These are phyloP conservation scores for Grallaria varia DNA, from an alignment of 2,113 vertebrate genomes.

Conservation along the genomic window DNA sequence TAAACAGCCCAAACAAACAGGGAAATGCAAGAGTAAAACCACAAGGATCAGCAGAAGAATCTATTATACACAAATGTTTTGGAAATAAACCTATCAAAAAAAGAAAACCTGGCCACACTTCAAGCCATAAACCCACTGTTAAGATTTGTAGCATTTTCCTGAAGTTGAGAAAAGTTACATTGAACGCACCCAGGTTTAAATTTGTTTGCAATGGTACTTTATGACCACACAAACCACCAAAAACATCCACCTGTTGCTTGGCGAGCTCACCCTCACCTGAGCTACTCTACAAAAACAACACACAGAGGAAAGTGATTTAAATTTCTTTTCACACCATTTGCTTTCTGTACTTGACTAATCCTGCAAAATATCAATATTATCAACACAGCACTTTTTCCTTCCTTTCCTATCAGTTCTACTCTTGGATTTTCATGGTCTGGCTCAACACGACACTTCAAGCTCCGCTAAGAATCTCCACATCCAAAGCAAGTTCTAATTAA, in stretches of 20 bases:
- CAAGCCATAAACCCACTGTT: not conserved
- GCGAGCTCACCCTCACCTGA: not conserved
- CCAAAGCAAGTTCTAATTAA: not conserved
- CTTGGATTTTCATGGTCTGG: not conserved
- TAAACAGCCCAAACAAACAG: not conserved
- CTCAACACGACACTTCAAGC: not conserved
- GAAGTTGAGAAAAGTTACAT: not conserved
- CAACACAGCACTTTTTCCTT: not conserved
- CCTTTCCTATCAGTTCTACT: conserved; percentile 19
- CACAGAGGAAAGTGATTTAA: not conserved
- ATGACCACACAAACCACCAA: not conserved
- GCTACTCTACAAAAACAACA: not conserved
- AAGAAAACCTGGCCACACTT: not conserved
- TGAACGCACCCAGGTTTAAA: not conserved
- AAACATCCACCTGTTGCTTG: not conserved
- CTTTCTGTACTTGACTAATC: not conserved
- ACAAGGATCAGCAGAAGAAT: not conserved
- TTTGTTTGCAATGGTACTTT: not conserved
- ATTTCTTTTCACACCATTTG: not conserved
- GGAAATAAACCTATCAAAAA: not conserved
- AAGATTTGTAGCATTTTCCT: not conserved
- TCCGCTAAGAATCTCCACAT: not conserved
- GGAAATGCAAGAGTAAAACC: not conserved
- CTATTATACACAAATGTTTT: not conserved
- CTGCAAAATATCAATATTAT: not conserved